Base-by-base conservation (phyloP, 2,888 invertebrate species). In the Cheilosia grossa region DNA sequence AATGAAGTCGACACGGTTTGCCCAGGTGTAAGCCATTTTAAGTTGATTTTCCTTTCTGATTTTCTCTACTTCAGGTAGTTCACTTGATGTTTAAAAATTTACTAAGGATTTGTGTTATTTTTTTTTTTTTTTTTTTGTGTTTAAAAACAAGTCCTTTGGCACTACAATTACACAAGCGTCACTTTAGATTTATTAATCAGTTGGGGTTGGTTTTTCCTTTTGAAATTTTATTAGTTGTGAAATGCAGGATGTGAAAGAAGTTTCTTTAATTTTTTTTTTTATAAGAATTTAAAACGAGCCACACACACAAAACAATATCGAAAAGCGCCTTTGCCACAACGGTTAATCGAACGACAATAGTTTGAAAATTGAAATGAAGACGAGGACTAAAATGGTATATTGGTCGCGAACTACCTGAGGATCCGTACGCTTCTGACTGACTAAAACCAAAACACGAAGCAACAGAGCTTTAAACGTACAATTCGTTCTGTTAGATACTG, bases 1-100 rank as follows among this genome's bases (percentile, higher is more conserved):
- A 90, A 96, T 95, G 92, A 96, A 97, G 90, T 94, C 95, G 87
- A 97, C 96, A 91, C 97, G 94, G 92, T 95, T 96, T 90, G 96
- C 96, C 96, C 96, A 97, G 90, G 95, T 94, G 92, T 96, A 96
- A 78, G 96, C 95, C 96, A 96, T 96, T 90, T 86, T 88, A 79
- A 70, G 72, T 47, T 77, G 78, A 64, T 75, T 19, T 74, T 47
- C 3, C 47, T 51, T 42, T 85, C 87, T 72, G 73, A 87, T 87
- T 74, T 86, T 44, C 70, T 59, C 56, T 30, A 24, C n/a, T n/a
- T n/a, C 33, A 47, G 21, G 66, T 44, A 54, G 75, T 54, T 64
- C 64, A 75, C 59, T 70, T 67, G 24, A 7, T 54, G 19, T 51
- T 73, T 54, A 61, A 63, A 70, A 59, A 74, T 79, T 53, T 58